Base-by-base conservation (phyloP, 92 coral and sea anemone genomes). In the Siderastrea siderea region DNA sequence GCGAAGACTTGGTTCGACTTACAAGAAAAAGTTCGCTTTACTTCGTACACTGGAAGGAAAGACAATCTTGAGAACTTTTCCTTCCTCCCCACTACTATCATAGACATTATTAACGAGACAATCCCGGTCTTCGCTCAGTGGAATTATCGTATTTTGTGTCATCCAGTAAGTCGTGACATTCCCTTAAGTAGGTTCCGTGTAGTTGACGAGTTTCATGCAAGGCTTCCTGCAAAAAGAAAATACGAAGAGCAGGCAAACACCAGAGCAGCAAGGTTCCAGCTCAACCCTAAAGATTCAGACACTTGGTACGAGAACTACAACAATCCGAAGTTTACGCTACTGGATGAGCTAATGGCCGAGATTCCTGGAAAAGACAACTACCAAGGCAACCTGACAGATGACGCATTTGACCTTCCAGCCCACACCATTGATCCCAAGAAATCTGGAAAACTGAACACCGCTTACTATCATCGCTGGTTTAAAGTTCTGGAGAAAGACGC, bases 1-100 rank as follows among this genome's bases (percentile, higher is more conserved):
- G 99, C 99, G 1, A 72, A 67, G 12, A 88, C 92, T 68, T 96
- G 99, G 99, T 95, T 95, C 70, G 99, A 96, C 71, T 74, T 96
- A 48, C 98, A 96, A 63, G 98, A 95, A 70, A 96, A 96, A 88
- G 87, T 96, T 59, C 95, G 99, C 60, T 96, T 96, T 86, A 96
- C 99, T 43, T 95, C 99, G 3, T 96, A 96, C 81, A 86, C 99
- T 2, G 99, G 99, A 17, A 89, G 99, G 5, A 96, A 96, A 84
- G 99, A 96, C 81, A 95, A 96, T 79, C 81, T 96, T 60, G 99
- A 96, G 76, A 96, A 96, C 89, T 93, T 95, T 76, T 89, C 99
- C 38, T 96, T 84, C 75, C 92, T 96, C 1, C 99, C 99, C 13
- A 96, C 96, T 0, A 90, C 96, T 6, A 96, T 96, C 87, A 95